Conservation (phyloP, 2,797 vertebrate genomes). For the Tamandua tetradactyla region DNA sequence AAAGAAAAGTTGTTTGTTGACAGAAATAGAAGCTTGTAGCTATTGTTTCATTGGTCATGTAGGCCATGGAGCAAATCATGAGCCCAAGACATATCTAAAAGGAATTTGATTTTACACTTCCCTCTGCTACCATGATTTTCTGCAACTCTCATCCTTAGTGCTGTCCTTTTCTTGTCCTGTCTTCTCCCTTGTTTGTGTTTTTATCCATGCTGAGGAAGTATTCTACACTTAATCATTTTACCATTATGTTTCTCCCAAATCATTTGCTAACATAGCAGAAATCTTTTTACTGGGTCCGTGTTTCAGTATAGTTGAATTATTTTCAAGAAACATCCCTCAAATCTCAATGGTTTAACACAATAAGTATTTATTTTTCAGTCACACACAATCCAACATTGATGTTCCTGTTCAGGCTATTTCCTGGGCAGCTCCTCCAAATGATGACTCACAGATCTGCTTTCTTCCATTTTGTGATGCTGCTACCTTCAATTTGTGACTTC, state of each 20-base stretch:
- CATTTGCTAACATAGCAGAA: not conserved
- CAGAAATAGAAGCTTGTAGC: constrained; percentile 21
- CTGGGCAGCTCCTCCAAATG: not conserved
- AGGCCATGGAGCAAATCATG: constrained; percentile 33
- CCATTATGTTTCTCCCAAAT: not conserved
- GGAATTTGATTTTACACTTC: constrained; percentile 26
- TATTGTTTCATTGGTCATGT: constrained; percentile 28
- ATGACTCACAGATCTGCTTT: not conserved
- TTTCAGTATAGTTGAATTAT: not conserved
- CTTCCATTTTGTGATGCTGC: not conserved
- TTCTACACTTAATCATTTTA: not conserved
- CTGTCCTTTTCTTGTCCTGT: not conserved
- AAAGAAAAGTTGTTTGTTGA: constrained; percentile 47
- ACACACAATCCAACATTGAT: not conserved
- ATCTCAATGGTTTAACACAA: not conserved
- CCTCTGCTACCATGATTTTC: constrained; percentile 23
- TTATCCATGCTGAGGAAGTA: constrained; percentile 18
- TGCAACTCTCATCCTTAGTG: not conserved
- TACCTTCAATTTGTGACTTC: not conserved
- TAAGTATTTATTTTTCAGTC: not conserved
- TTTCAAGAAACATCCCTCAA: constrained; percentile 33
- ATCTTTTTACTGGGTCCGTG: not conserved
- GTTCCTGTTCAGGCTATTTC: not conserved
- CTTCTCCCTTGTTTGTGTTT: not conserved
- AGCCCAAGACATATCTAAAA: constrained; percentile 1